Evolutionary conservation across 2,797 vertebrate species (phyloP), one percentile per base, ranked within the genome.

Genomic region (Scomberomorus guttatus): DNA sequence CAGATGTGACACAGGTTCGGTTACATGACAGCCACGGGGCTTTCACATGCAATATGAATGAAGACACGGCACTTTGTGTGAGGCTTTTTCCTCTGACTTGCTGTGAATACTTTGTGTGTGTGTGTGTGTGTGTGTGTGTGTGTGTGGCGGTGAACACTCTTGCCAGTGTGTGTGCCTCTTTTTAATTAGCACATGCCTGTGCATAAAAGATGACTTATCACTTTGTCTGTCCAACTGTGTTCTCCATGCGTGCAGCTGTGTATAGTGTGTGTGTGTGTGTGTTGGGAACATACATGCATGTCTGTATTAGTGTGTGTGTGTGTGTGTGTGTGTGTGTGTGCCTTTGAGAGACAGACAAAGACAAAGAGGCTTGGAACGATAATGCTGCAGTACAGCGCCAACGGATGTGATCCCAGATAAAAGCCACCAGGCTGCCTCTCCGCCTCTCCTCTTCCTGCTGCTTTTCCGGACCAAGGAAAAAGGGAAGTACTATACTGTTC

Each of bases 401-500:
- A 60, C 77, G 83, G 90, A 91, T 89, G 89, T 90, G 88, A 89
- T 87, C 82, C 84, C 83, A 87, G 90, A 92, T 92, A 85, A 90
- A 89, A 91, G 88, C 79, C 87, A 87, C 83, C 80, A 51, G 83
- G 27, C 77, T 80, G 77, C 69, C 75, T 80, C 87, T 74, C 77
- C 61, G 39, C 56, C 60, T 77, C 79, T 77, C 85, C 67, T 62
- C 82, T 82, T 91, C 87, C 87, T 90, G 82, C 87, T 87, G 86
- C 87, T 86, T 86, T 90, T 87, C 82, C 79, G 71, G 83, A 80
- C 72, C 52, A 12, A 72, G 57, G 8, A 48, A 75, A 72, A 83
- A 70, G 11, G 78, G 78, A 90, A 83, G 85, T 69, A 75, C 74
- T 80, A 89, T 85, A 72, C 69, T 59, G 76, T 84, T 80, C 67